Conservation (phyloP, 1,140 invertebrate species). For the Trichomalopsis sarcophagae region DNA sequence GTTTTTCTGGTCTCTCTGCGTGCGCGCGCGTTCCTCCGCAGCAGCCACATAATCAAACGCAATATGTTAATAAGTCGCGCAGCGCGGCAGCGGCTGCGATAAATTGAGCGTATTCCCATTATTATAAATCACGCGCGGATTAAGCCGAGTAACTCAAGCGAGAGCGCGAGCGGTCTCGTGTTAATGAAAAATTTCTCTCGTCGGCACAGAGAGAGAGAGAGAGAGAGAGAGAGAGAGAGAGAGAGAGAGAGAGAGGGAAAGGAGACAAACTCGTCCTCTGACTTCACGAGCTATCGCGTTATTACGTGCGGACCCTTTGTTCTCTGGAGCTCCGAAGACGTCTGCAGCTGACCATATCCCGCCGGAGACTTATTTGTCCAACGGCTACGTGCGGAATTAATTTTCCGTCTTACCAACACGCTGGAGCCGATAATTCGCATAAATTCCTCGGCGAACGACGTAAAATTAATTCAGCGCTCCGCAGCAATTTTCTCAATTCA, state of each 20-base stretch:
- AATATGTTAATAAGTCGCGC: conserved; percentile 53
- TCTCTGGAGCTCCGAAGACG: not conserved
- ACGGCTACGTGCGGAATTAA: not conserved
- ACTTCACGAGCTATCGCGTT: not conserved
- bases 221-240: not conserved
- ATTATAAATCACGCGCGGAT: conserved; percentile 52
- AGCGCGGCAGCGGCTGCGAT: conserved; percentile 19
- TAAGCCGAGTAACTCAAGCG: conserved; percentile 35
- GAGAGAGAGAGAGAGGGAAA: not conserved
- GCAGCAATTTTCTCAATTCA: not conserved
- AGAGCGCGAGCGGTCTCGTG: not conserved
- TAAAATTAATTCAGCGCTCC: too few relatives aligned
- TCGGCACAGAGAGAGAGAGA: not conserved
- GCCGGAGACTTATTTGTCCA: not conserved
- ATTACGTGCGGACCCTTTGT: conserved; percentile 33
- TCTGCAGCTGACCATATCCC: not conserved
- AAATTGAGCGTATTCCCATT: conserved; percentile 47
- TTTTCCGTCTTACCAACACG: not conserved
- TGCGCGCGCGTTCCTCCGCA: conserved; percentile 2
- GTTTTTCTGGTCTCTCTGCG: conserved; percentile 45
- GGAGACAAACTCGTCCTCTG: conserved; percentile 39
- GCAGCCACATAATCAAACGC: conserved; percentile 47
- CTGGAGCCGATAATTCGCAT: not conserved
- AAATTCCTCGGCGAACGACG: not conserved
- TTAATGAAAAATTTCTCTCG: conserved; percentile 34